phyloP scores from a whole-genome alignment of 2,797 vertebrate genomes.

The Sebastiscus albofasciatus region DNA sequence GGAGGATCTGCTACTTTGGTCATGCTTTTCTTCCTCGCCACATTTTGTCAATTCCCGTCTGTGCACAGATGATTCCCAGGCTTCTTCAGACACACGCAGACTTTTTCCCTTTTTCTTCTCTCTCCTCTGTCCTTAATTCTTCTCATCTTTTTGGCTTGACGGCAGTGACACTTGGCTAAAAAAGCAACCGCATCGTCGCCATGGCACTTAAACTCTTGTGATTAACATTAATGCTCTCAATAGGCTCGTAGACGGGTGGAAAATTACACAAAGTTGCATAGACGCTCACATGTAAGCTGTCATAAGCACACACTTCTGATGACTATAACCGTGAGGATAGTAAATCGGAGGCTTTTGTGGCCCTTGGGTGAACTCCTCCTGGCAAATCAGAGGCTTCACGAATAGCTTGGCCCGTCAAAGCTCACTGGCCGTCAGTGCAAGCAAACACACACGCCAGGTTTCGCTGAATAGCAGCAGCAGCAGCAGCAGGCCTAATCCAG shows the following conservation, averaged over 20 bases:
- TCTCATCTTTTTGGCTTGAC: neutral
- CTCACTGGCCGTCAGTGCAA: constrained; percentile 9
- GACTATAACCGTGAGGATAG: constrained; percentile 2
- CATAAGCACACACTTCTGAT: constrained; percentile 1
- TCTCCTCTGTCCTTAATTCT: neutral
- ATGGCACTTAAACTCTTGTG: constrained; percentile 1
- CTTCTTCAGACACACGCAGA: constrained; percentile 25
- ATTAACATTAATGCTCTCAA: constrained; percentile 11
- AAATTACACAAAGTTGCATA: constrained; percentile 11
- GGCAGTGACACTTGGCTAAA: constrained; percentile 8
- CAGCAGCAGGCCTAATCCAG: constrained; percentile 54
- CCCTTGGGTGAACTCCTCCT: constrained; percentile 50
- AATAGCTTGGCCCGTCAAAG: constrained; percentile 38
- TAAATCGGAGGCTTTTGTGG: constrained; percentile 35
- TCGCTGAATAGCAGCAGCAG: constrained; percentile 42
- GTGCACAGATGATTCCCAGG: constrained; percentile 60
- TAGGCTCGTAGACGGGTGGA: constrained; percentile 1
- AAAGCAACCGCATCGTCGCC: neutral
- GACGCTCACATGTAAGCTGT: neutral
- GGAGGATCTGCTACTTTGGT: constrained; percentile 58
- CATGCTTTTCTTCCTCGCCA: constrained; percentile 56
- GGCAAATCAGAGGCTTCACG: constrained; percentile 26
- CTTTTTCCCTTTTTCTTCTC: neutral
- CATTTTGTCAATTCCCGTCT: constrained; percentile 58
- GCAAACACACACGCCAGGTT: constrained; percentile 29